Evolutionary conservation across 2,113 vertebrate genomes (phyloP).

Genomic region (Menura novaehollandiae): DNA sequence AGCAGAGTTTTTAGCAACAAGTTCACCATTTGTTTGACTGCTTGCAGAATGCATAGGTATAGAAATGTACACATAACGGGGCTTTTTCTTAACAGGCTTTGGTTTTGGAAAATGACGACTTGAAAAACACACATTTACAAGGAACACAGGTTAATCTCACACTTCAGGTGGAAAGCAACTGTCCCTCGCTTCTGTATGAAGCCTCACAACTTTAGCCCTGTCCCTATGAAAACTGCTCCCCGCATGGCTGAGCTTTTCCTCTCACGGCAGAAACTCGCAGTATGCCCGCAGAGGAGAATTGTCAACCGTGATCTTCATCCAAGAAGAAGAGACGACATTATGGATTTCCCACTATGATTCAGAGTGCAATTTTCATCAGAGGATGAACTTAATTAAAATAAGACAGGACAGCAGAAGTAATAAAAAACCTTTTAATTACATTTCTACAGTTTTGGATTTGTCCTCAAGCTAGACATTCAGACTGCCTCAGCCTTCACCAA

Average conservation of each 20-base stretch:
- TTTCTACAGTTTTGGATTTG: conserved; percentile 34
- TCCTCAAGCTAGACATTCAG: conserved; percentile 34
- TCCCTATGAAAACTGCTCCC: neutral
- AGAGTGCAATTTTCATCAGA: conserved; percentile 47
- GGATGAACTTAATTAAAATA: conserved; percentile 53
- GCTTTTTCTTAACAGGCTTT: neutral
- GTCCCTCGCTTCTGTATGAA: neutral
- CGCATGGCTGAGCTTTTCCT: neutral
- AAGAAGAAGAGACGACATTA: neutral
- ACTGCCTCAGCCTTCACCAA: neutral
- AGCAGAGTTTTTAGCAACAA: neutral
- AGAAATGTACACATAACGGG: rapidly evolving
- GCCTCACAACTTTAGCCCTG: neutral
- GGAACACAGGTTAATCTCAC: neutral
- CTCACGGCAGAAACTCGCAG: neutral
- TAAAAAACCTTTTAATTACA: conserved; percentile 43
- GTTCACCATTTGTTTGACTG: neutral
- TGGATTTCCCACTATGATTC: conserved; percentile 33
- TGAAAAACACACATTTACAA: neutral
- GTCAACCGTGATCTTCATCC: neutral
- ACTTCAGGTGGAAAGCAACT: neutral
- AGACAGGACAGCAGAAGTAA: conserved; percentile 48
- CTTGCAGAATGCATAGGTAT: rapidly evolving
- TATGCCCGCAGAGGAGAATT: neutral
- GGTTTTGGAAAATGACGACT: rapidly evolving